Conservation (phyloP, 1,140 invertebrate species). For the Drosophila quadrilineata region DNA sequence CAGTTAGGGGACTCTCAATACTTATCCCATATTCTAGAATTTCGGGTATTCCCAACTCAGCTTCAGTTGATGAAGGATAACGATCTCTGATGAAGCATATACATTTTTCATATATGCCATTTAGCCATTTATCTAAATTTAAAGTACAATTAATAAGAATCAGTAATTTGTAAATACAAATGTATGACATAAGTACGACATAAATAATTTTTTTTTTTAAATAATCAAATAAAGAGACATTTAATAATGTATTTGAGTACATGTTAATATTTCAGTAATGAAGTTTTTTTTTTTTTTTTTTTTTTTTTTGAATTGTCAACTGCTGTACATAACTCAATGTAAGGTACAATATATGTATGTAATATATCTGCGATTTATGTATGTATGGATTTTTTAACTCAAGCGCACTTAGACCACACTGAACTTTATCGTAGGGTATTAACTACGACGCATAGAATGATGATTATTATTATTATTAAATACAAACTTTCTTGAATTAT, state of each 20-base stretch:
- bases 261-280: constrained; percentile 62
- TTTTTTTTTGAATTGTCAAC: constrained; percentile 54
- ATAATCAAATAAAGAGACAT: constrained; percentile 34
- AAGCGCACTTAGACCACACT: constrained; percentile 47
- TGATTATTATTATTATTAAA: constrained; percentile 74
- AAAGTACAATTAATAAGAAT: constrained; percentile 50
- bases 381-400: constrained; percentile 49
- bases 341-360: constrained; percentile 46
- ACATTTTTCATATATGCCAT: no score
- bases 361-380: no score
- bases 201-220: constrained; percentile 48
- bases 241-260: constrained; percentile 59
- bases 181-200: constrained; percentile 42
- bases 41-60: no score
- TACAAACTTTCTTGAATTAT: constrained; percentile 61
- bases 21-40: constrained; percentile 10
- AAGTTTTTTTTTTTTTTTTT: constrained; percentile 25
- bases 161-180: constrained; percentile 53
- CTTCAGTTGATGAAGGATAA: not conserved
- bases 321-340: constrained; percentile 62
- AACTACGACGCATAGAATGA: constrained; percentile 61
- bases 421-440: constrained; percentile 49
- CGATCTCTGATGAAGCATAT: no score
- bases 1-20: not conserved
- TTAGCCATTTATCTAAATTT: constrained; percentile 55